A percentile compares a stretch with the other conserved stretches of the same genome.
Evolutionary conservation across 2,113 vertebrate genomes (phyloP).

Genomic region (Zapornia atra): DNA sequence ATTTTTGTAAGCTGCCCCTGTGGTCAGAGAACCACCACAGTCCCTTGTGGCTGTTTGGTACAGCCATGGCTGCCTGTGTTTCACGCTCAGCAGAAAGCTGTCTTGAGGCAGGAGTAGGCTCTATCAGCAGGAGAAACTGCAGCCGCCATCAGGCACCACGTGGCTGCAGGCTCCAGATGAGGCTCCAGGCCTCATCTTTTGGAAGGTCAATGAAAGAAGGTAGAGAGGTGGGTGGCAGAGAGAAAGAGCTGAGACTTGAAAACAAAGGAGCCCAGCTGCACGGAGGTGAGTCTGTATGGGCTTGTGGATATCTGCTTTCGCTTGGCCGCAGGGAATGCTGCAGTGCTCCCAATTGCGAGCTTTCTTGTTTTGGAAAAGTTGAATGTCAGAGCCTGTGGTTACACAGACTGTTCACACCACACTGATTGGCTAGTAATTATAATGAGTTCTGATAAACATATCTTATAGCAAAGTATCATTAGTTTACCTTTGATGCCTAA

Average conservation of each 20-base stretch:
- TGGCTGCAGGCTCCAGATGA: too few species aligned
- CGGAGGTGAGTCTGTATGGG: background rate
- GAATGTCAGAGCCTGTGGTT: too few species aligned
- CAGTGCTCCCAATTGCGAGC: background rate
- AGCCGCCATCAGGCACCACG: accelerated
- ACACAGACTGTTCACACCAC: too few species aligned
- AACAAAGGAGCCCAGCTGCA: too few species aligned
- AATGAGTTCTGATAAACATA: too few species aligned
- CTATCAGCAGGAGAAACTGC: background rate
- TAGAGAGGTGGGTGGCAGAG: background rate
- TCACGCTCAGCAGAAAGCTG: too few species aligned
- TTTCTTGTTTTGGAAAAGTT: background rate
- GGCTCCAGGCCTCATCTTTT: background rate
- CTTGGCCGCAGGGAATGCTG: background rate
- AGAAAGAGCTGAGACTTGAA: background rate
- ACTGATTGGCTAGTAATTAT: too few species aligned
- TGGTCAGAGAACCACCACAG: background rate
- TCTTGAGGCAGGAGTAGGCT: accelerated
- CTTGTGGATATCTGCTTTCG: background rate
- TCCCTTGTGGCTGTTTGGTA: background rate
- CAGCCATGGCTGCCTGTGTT: accelerated
- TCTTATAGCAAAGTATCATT: too few species aligned
- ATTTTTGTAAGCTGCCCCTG: background rate
- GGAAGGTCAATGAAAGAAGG: background rate
- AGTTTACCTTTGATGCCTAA: too few species aligned